A percentile compares a stretch with the other conserved stretches of the same genome.
These are phyloP conservation scores for Nerophis ophidion DNA, from an alignment of 2,113 vertebrate species.

Conservation along the genomic window DNA sequence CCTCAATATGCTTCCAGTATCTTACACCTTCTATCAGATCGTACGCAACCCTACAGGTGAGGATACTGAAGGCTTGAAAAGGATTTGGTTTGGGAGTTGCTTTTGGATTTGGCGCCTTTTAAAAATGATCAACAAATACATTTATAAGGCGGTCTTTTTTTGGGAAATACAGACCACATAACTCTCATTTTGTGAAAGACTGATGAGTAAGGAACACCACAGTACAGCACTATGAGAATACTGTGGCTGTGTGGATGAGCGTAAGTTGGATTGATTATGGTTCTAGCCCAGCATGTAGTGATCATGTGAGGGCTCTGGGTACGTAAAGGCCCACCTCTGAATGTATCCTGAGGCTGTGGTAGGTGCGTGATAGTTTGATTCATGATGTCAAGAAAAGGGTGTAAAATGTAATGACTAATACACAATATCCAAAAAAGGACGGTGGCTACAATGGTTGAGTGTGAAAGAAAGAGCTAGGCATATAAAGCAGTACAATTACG, in stretches of 20 bases:
- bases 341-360: slow-evolving; percentile 7
- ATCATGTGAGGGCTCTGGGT: slow-evolving; percentile 30
- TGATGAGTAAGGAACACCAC: slow-evolving; percentile 39
- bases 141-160: slow-evolving; percentile 65
- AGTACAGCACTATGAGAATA: slow-evolving; percentile 33
- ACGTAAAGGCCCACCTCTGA: slow-evolving; percentile 28
- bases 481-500: slow-evolving; percentile 17
- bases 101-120: slow-evolving; percentile 54
- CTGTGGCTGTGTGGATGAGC: slow-evolving; percentile 34
- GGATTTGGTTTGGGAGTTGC: slow-evolving; percentile 34
- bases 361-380: slow-evolving; percentile 10
- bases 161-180: slow-evolving; percentile 73
- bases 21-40: slow-evolving; percentile 16
- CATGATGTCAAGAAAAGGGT: slow-evolving; percentile 12
- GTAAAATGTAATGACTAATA: slow-evolving; percentile 20
- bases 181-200: slow-evolving; percentile 38
- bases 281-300: slow-evolving; percentile 24
- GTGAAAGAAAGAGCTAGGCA: slow-evolving; percentile 43
- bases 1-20: neutral
- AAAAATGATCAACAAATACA: slow-evolving; percentile 53
- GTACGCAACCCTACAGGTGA: neutral
- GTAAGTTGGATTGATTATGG: slow-evolving; percentile 32
- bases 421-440: slow-evolving; percentile 30
- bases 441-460: slow-evolving; percentile 44
- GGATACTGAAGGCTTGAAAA: neutral